Evolutionary conservation across 1,140 invertebrate genomes (phyloP).

Genomic region (Philotrypesis tridentata): DNA sequence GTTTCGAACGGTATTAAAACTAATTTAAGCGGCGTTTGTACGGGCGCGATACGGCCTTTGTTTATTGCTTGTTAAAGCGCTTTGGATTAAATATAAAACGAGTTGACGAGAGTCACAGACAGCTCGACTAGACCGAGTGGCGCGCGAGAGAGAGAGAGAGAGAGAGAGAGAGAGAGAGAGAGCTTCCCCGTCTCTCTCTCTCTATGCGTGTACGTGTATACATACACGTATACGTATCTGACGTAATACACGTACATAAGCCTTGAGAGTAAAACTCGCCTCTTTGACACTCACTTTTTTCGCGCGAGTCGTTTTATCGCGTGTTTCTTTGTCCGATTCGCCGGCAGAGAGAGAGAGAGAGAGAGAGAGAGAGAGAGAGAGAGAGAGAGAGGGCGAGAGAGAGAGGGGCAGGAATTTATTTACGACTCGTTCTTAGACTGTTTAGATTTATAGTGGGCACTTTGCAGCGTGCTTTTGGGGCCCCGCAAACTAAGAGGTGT

Average conservation of each 20-base stretch:
- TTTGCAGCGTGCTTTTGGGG: neutral
- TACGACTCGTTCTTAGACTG: neutral
- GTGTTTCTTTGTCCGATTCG: slow-evolving; percentile 8
- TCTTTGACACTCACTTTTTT: neutral
- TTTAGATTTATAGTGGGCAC: slow-evolving; percentile 25
- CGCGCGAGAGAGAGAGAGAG: too few relatives aligned
- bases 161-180: too few relatives aligned
- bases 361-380: neutral
- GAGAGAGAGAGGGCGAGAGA: too few relatives aligned
- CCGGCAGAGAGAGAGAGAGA: too few relatives aligned
- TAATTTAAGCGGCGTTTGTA: slow-evolving; percentile 71
- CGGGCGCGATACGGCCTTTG: slow-evolving; percentile 70
- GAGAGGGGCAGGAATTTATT: neutral
- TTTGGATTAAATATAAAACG: slow-evolving; percentile 74
- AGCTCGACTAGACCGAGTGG: slow-evolving; percentile 71
- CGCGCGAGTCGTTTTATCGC: neutral
- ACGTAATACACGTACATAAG: neutral
- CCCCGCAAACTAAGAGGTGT: neutral
- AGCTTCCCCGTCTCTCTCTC: neutral
- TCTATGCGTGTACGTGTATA: neutral
- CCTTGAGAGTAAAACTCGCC: neutral
- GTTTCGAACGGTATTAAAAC: slow-evolving; percentile 72
- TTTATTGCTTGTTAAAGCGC: slow-evolving; percentile 73
- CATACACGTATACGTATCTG: neutral
- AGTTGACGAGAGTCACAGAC: slow-evolving; percentile 67